These are phyloP conservation scores for Salvelinus fontinalis DNA, from an alignment of 2,113 vertebrate genomes.

Conservation along the genomic window DNA sequence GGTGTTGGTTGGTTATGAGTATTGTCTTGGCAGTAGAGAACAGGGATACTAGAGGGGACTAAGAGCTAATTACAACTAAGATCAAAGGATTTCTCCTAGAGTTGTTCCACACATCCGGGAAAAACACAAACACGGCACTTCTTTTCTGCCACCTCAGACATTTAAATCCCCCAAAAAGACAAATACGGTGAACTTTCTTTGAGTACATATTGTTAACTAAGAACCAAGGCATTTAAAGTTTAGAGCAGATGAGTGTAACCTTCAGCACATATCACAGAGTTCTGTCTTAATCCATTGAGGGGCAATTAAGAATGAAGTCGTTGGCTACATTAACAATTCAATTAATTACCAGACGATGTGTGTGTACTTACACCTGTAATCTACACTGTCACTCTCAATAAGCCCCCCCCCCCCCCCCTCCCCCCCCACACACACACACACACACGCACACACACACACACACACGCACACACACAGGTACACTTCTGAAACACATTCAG, in stretches of 20 bases:
- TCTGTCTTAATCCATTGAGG: slow-evolving; percentile 73
- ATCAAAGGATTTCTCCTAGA: slow-evolving; percentile 76
- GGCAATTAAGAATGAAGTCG: slow-evolving; percentile 69
- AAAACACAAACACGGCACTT: slow-evolving; percentile 72
- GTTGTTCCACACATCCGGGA: slow-evolving; percentile 75
- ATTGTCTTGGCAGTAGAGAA: slow-evolving; percentile 78
- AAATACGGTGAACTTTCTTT: slow-evolving; percentile 73
- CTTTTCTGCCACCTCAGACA: slow-evolving; percentile 74
- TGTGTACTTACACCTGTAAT: slow-evolving; percentile 81
- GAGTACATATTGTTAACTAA: slow-evolving; percentile 74
- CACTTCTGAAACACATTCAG: background rate
- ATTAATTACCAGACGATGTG: slow-evolving; percentile 83
- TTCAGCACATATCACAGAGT: slow-evolving; percentile 38
- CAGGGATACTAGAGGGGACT: slow-evolving; percentile 77
- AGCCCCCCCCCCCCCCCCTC: slow-evolving; percentile 27
- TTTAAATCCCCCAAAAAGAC: slow-evolving; percentile 68
- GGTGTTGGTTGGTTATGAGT: slow-evolving; percentile 60
- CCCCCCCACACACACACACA: no score
- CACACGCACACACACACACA: no score
- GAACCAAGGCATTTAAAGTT: slow-evolving; percentile 44
- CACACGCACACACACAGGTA: background rate
- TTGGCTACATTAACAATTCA: slow-evolving; percentile 80
- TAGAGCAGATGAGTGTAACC: slow-evolving; percentile 19
- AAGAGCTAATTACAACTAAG: slow-evolving; percentile 76
- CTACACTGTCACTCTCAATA: slow-evolving; percentile 85